Percentiles rank a stretch among this genome's conserved stretches.
phyloP scores from a whole-genome alignment of 2,797 vertebrate genomes.

The Lagorchestes hirsutus region DNA sequence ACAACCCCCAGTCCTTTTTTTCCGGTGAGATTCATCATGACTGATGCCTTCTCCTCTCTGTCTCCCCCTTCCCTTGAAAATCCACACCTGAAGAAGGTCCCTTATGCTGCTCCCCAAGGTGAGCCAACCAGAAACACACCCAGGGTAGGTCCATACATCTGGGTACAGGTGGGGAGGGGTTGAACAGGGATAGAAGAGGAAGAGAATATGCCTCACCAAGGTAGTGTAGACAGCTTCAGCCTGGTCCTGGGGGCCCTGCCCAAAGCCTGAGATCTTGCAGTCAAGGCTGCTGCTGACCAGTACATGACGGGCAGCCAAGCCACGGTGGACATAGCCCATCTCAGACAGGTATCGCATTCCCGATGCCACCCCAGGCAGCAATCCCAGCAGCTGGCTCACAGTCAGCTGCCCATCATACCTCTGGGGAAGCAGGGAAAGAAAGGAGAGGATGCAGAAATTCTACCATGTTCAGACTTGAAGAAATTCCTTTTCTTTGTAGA shows the following conservation, averaged over 20 bases:
- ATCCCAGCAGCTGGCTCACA: conserved; percentile 91
- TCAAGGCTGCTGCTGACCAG: conserved; percentile 92
- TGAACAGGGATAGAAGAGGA: not conserved
- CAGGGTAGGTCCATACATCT: not conserved
- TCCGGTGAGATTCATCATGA: not conserved
- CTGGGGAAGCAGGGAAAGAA: conserved; percentile 81
- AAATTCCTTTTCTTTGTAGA: not conserved
- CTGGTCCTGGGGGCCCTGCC: conserved; percentile 93
- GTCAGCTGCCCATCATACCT: conserved; percentile 94
- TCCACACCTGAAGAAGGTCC: not conserved
- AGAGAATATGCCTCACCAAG: conserved; percentile 86
- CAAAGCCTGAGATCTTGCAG: conserved; percentile 97
- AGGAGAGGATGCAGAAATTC: conserved; percentile 10
- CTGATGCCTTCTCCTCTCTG: rapidly evolving
- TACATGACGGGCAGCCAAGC: conserved; percentile 95
- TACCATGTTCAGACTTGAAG: not conserved
- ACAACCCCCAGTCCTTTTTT: rapidly evolving
- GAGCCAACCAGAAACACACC: not conserved
- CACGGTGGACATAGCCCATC: conserved; percentile 96
- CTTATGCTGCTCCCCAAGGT: not conserved
- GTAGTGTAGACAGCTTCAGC: conserved; percentile 95
- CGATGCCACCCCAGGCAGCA: conserved; percentile 93
- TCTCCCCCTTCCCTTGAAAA: not conserved
- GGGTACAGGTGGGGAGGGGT: not conserved
- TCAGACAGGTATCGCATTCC: conserved; percentile 98